These are phyloP conservation scores for Kryphioiulus occultus DNA, from an alignment of 2,888 invertebrate genomes.

Conservation along the genomic window DNA sequence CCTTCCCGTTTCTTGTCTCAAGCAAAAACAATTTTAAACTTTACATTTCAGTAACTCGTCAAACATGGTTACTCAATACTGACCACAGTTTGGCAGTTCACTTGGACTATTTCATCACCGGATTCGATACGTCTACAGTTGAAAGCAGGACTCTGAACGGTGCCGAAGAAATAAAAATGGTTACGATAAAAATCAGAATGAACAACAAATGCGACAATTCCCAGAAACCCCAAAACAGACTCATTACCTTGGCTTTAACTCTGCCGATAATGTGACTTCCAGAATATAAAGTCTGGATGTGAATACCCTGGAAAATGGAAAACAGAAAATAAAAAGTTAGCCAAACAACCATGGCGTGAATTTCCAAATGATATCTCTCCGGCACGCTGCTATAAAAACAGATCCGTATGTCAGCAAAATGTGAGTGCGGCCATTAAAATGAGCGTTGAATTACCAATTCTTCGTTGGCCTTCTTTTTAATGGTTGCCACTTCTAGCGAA, in stretches of 20 bases:
- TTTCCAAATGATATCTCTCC: neutral
- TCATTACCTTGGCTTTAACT: conserved; percentile 71
- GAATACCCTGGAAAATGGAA: conserved; percentile 74
- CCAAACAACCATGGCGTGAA: neutral
- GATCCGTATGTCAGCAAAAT: neutral
- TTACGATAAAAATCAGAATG: neutral
- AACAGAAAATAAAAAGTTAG: conserved; percentile 37
- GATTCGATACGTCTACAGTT: conserved; percentile 90
- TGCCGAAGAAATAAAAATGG: neutral
- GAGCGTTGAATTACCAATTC: conserved; percentile 69
- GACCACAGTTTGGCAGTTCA: conserved; percentile 71
- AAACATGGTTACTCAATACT: too few species aligned
- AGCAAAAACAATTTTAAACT: too few species aligned
- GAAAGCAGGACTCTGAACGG: conserved; percentile 87
- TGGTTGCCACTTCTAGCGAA: conserved; percentile 83
- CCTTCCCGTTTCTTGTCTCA: too few species aligned
- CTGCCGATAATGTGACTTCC: conserved; percentile 80
- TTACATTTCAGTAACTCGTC: too few species aligned
- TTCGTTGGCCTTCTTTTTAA: conserved; percentile 82
- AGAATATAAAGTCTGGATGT: conserved; percentile 84
- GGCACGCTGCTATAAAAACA: neutral
- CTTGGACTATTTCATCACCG: conserved; percentile 96
- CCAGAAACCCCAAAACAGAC: neutral
- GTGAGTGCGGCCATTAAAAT: neutral
- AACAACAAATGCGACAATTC: neutral